Base-by-base conservation (phyloP, 2,888 invertebrate genomes). In the Cataglyphis cursor region DNA sequence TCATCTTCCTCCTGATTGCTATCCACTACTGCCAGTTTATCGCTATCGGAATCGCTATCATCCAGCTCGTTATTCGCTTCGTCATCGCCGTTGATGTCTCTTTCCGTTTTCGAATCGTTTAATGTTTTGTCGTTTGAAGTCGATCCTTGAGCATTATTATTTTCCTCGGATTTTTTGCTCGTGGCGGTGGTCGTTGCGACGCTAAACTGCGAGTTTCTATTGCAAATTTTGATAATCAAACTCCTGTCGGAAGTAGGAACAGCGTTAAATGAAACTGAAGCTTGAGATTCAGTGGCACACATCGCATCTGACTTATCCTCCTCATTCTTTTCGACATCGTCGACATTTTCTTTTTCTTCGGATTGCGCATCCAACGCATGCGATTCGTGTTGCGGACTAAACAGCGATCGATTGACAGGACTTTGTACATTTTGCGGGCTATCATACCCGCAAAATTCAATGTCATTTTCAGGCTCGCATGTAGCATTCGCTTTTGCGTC, bases 321-420 rank as follows among this genome's bases (percentile, higher is more conserved):
- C 21, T 78, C 82, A 0, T 64, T 54, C 9, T 85, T 86, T 5
- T 80, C 75, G 9, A 66, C 61, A 1, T 64, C 62, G 18, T 73
- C 18, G n/a, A 24, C 9, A 38, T 12, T 10, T n/a, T 76, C 76
- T 28, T 9, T 38, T 35, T 87, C 81, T 68, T 97, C 90, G 97
- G 97, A 87, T 97, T 96, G 94, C n/a, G 66, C 1, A 78, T 88
- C 88, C 0, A 83, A 82, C 15, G 75, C 38, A 10, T 86, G 87
- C 8, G 41, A 70, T 68, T 92, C 91, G 28, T 87, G 88, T 44
- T 89, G 88, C 5, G 93, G 92, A 65, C 92, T 93, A 48, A 92
- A 92, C 4, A 92, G 51, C 1, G 92, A 92, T 35, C 81, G 88
- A 66, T 21, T 86, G 21, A 85, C 24, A 31, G 90, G 88, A 85